Evolutionary conservation across 2,888 invertebrate genomes (phyloP).

Genomic region (Brenthis hecate): DNA sequence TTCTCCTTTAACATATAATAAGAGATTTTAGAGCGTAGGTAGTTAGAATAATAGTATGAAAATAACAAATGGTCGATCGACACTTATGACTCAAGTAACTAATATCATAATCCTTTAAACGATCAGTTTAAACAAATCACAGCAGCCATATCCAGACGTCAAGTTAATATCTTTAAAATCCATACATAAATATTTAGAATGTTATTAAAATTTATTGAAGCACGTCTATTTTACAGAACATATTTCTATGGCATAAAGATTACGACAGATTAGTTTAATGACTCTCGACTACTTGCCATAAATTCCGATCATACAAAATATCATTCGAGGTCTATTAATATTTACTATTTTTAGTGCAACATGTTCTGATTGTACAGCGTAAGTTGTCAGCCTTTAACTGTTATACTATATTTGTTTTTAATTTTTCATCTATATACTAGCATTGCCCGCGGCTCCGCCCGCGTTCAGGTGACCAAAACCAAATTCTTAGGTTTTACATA

Average conservation of each 20-base stretch:
- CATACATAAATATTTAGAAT: conserved; percentile 15
- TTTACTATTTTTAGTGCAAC: conserved; percentile 9
- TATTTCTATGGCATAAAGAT: conserved; percentile 14
- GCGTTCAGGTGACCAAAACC: too few species aligned
- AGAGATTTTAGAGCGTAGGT: too few species aligned
- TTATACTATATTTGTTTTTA: too few species aligned
- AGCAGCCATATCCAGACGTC: conserved; percentile 10
- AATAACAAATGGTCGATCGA: too few species aligned
- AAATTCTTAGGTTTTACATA: too few species aligned
- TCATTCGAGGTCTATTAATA: conserved; percentile 11
- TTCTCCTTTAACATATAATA: too few species aligned
- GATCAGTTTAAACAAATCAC: conserved; percentile 7
- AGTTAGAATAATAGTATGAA: too few species aligned
- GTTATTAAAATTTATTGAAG: conserved; percentile 15
- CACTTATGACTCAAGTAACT: too few species aligned
- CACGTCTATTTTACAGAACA: conserved; percentile 7
- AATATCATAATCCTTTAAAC: background rate
- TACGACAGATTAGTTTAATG: conserved; percentile 17
- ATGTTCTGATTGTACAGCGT: too few species aligned
- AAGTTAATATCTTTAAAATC: conserved; percentile 13
- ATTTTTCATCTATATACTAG: too few species aligned
- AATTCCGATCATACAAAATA: conserved; percentile 16
- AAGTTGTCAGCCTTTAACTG: too few species aligned
- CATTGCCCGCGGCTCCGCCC: too few species aligned
- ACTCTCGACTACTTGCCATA: conserved; percentile 13